These are phyloP conservation scores for Glossophaga mutica DNA, from an alignment of 2,797 vertebrate genomes.

Conservation along the genomic window DNA sequence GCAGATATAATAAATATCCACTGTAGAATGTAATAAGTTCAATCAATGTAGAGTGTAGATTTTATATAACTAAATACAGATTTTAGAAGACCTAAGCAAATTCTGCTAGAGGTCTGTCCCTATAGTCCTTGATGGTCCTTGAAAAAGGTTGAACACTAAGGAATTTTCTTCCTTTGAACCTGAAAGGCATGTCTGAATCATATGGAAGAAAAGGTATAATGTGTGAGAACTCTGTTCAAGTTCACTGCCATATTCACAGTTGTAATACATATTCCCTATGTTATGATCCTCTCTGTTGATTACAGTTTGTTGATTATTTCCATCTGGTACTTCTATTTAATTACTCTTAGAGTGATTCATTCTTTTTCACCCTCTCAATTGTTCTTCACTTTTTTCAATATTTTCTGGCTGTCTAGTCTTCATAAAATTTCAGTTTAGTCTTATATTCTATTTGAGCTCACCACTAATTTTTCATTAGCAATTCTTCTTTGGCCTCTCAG, in stretches of 20 bases:
- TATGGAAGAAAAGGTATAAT: constrained; percentile 9
- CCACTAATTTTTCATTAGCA: background rate
- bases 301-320: constrained; percentile 17
- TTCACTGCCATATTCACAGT: background rate
- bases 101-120: background rate
- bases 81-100: constrained; percentile 36
- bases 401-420: constrained; percentile 1
- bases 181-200: background rate
- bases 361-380: background rate
- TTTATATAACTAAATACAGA: constrained; percentile 1
- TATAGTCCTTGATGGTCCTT: background rate
- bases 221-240: background rate
- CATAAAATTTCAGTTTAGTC: constrained; percentile 21
- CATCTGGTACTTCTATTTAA: constrained; percentile 23
- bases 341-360: background rate
- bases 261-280: background rate
- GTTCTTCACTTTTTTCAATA: background rate
- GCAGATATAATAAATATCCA: background rate
- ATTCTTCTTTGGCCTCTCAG: background rate
- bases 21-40: background rate
- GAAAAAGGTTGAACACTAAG: constrained; percentile 11
- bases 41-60: background rate
- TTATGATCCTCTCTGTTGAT: background rate
- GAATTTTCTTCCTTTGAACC: constrained; percentile 30
- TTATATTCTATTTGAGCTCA: constrained; percentile 22